Percentiles rank a stretch among this genome's conserved stretches.
phyloP scores from a whole-genome alignment of 2,113 vertebrate genomes.

The Halichoerus grypus region DNA sequence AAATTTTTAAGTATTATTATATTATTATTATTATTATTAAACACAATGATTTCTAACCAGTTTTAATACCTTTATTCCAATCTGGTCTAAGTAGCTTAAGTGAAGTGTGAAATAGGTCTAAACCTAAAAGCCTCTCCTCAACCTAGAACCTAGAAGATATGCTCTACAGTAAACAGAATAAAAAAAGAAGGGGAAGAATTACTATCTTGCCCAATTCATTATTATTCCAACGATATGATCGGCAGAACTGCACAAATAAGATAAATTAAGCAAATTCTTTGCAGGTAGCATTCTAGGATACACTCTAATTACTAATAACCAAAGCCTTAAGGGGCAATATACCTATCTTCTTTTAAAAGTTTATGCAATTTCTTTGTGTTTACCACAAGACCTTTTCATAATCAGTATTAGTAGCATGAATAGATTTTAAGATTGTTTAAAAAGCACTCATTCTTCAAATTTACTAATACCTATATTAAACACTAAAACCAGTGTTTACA shows the following conservation, averaged over 20 bases:
- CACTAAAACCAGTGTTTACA: constrained; percentile 33
- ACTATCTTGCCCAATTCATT: not conserved
- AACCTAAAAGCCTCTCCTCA: constrained; percentile 73
- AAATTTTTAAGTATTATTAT: constrained; percentile 38
- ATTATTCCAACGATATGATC: constrained; percentile 67
- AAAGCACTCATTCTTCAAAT: constrained; percentile 58
- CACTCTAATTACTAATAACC: constrained; percentile 49
- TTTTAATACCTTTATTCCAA: constrained; percentile 80
- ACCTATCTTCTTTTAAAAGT: constrained; percentile 49
- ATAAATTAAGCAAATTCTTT: constrained; percentile 67
- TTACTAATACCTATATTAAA: constrained; percentile 73
- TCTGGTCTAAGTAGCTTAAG: constrained; percentile 58
- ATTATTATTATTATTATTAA: not conserved
- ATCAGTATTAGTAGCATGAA: constrained; percentile 55
- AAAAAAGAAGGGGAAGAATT: not conserved
- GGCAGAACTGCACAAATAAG: constrained; percentile 71
- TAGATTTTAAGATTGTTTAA: constrained; percentile 68
- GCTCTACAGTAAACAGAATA: constrained; percentile 2
- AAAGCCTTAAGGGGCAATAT: constrained; percentile 51
- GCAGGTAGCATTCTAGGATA: constrained; percentile 60
- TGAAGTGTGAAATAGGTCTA: constrained; percentile 64
- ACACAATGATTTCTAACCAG: constrained; percentile 61
- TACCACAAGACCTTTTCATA: constrained; percentile 58
- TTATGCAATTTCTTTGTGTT: constrained; percentile 54
- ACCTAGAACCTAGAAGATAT: constrained; percentile 59